Base-by-base conservation (phyloP, 2,113 vertebrate genomes). In the Eubucco bourcierii region DNA sequence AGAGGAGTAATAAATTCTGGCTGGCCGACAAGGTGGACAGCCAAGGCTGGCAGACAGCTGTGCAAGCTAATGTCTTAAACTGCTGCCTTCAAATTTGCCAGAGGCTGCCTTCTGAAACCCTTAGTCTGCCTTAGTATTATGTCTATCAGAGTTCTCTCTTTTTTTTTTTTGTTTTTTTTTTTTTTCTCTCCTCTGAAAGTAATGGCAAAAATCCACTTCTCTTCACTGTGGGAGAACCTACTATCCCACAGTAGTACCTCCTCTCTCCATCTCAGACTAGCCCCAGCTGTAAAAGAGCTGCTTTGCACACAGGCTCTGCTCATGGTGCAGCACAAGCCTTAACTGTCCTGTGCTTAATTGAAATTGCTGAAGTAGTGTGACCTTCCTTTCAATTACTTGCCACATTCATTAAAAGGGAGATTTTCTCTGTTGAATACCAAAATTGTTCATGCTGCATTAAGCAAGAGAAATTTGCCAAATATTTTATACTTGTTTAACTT, bases 1-100 rank as follows among this genome's bases (percentile, higher is more conserved):
- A 90, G 93, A 75, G 68, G 58, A 94, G 53, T 90, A 91, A 8
- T 95, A 93, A 94, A 91, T 95, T 64, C 88, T 90, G 88, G 68
- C 90, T 68, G 58, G 65, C 73, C 4, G 8, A 80, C 68, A 24
- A 93, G 58, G 80, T 93, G 85, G 85, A 86, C 58, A n/a, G 93
- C 92, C 93, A 80, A 75, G 58, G 73, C 90, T 90, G 90, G 93
- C 95, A 88, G 95, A 80, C 95, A 94, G 85, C 93, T 90, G 87
- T 76, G 82, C 85, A 86, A 93, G 90, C 68, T 95, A 67, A 94
- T 64, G 85, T 91, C 90, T 91, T 95, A 71, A 95, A 87, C 84
- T 89, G 91, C 94, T 91, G 75, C 11, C 1, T 31, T 10, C 80
- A 68, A 28, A 44, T 86, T 90, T 90, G 68, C 95, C 52, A 64